A percentile compares a stretch with the other conserved stretches of the same genome.
phyloP scores from a whole-genome alignment of 2,113 vertebrate species.

The Zootoca vivipara region DNA sequence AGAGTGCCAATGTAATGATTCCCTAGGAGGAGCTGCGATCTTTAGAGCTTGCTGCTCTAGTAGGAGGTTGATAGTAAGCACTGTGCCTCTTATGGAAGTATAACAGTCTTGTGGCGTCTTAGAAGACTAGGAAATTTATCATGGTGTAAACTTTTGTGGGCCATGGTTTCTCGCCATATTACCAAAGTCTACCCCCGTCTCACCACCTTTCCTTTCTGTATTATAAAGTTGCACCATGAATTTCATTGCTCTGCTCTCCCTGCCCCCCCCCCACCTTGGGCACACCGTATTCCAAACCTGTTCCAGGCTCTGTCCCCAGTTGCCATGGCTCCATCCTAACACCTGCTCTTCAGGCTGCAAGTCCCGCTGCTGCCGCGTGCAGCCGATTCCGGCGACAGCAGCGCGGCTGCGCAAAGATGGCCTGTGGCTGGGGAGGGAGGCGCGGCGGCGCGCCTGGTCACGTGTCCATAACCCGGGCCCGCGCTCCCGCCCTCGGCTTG shows the following conservation, averaged over 20 bases:
- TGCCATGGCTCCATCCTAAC: neutral
- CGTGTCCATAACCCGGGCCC: neutral
- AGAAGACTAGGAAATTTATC: too few species aligned
- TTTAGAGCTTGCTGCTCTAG: neutral
- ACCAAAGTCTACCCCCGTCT: neutral
- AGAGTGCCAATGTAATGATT: neutral
- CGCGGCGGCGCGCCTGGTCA: neutral
- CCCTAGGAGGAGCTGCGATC: neutral
- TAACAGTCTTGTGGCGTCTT: too few species aligned
- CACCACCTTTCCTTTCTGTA: neutral
- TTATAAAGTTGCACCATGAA: neutral
- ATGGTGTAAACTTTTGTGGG: too few species aligned
- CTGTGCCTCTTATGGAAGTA: neutral
- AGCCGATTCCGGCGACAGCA: neutral
- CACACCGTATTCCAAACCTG: neutral
- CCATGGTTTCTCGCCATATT: too few species aligned
- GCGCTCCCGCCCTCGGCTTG: neutral
- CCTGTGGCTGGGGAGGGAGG: neutral
- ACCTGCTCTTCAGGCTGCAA: neutral
- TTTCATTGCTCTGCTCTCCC: too few species aligned
- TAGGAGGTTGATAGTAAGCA: neutral
- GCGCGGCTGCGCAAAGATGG: constrained; percentile 11
- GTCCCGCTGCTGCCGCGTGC: neutral
- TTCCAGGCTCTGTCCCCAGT: neutral
- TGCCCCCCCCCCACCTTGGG: neutral